Conservation (phyloP, 2,888 invertebrate species). For the Brachypalpus laphriformis region DNA sequence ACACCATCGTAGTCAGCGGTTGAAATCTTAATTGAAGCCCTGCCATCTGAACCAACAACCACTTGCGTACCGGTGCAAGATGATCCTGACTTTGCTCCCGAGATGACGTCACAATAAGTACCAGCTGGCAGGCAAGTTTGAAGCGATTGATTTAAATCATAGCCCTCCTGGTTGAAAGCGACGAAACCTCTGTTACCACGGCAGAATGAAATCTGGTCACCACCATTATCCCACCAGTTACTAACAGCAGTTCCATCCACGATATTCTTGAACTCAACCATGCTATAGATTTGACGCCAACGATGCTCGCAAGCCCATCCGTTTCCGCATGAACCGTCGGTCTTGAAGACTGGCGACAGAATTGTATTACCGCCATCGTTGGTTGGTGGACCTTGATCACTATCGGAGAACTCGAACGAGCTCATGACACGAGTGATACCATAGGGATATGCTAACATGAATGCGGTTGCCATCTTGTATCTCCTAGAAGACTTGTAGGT, state of each 20-base stretch:
- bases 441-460: conserved; percentile 94
- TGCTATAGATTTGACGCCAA: conserved; percentile 91
- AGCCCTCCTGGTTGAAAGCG: conserved; percentile 88
- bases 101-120: conserved; percentile 93
- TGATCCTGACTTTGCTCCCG: conserved; percentile 84
- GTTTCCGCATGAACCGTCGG: conserved; percentile 85
- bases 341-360: conserved; percentile 86
- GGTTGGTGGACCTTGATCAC: conserved; percentile 88
- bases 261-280: conserved; percentile 90
- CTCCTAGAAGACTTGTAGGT: conserved; percentile 87
- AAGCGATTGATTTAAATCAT: conserved; percentile 84
- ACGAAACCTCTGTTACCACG: conserved; percentile 90
- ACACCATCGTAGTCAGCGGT: conserved; percentile 85
- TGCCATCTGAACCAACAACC: conserved; percentile 78
- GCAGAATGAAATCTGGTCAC: conserved; percentile 93
- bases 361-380: conserved; percentile 85
- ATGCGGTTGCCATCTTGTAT: conserved; percentile 92
- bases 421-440: conserved; percentile 93
- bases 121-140: conserved; percentile 90
- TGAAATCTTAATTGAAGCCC: conserved; percentile 77
- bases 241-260: conserved; percentile 85
- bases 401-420: conserved; percentile 88
- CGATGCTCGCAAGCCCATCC: conserved; percentile 94
- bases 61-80: conserved; percentile 79
- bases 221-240: conserved; percentile 92